Percentiles rank a stretch among this genome's conserved stretches.
phyloP scores from a whole-genome alignment of 1,140 invertebrate species.

The Drosophila lacertosa region DNA sequence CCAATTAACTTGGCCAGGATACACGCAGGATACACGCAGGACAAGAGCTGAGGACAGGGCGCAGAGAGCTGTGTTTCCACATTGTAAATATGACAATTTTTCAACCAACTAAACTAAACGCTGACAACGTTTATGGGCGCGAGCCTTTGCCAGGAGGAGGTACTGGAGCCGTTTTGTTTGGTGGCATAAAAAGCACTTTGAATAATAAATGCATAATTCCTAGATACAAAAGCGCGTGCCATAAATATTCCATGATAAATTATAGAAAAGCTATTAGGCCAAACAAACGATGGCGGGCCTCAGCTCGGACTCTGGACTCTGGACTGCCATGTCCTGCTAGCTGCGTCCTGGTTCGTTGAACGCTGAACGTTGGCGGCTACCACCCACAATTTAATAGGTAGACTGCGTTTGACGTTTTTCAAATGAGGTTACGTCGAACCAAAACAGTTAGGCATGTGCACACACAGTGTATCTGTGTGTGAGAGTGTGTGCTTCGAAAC shows the following conservation, averaged over 20 bases:
- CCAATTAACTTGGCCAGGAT: constrained; percentile 71
- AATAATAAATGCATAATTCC: constrained; percentile 81
- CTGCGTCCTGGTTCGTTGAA: constrained; percentile 5
- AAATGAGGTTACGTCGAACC: constrained; percentile 66
- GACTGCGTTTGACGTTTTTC: constrained; percentile 77
- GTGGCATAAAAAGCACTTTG: constrained; percentile 62
- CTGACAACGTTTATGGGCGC: constrained; percentile 62
- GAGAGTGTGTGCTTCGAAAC: background rate
- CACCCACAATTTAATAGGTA: constrained; percentile 57
- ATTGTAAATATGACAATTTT: constrained; percentile 61
- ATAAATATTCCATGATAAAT: constrained; percentile 82
- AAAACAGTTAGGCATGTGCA: constrained; percentile 29
- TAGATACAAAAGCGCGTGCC: constrained; percentile 80
- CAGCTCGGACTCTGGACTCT: background rate
- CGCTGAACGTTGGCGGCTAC: too few relatives aligned
- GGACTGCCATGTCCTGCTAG: background rate
- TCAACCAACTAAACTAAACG: constrained; percentile 65
- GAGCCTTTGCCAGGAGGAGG: background rate
- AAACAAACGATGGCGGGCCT: constrained; percentile 61
- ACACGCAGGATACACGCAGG: background rate
- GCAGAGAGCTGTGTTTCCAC: constrained; percentile 11
- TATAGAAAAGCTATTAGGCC: constrained; percentile 81
- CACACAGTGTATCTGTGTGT: background rate
- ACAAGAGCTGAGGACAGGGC: background rate
- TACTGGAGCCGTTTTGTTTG: constrained; percentile 30